phyloP scores from a whole-genome alignment of 2,113 vertebrate genomes.

The Rhynchopsitta pachyrhyncha region DNA sequence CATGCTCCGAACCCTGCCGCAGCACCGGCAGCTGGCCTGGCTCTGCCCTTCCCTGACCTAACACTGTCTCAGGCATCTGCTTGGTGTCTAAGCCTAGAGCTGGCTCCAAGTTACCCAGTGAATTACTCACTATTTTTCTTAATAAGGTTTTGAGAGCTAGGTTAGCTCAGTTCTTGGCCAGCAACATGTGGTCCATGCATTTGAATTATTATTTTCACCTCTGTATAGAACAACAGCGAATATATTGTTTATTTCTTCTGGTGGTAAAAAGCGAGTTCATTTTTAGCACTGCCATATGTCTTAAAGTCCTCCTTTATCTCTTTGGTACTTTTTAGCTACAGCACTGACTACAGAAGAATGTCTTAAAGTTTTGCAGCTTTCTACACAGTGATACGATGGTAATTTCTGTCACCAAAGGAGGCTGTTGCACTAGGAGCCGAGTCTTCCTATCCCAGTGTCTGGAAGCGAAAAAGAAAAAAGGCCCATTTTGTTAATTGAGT shows the following conservation, averaged over 20 bases:
- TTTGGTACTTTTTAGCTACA: background rate
- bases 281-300: background rate
- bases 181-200: background rate
- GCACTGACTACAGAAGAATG: background rate
- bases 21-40: accelerated
- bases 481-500: background rate
- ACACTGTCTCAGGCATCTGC: background rate
- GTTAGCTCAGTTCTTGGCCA: background rate
- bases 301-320: background rate
- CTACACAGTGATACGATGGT: background rate
- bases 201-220: background rate
- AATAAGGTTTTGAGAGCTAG: background rate
- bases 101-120: background rate
- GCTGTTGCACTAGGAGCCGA: accelerated
- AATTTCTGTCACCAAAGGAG: background rate
- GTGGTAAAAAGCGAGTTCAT: background rate
- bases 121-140: background rate
- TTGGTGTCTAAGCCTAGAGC: background rate
- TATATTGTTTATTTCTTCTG: background rate
- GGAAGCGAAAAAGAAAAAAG: background rate
- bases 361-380: background rate
- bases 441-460: background rate
- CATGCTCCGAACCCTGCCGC: accelerated
- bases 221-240: background rate
- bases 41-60: background rate